Conservation (phyloP, 2,888 invertebrate species). For the Xestia rhomboidea region DNA sequence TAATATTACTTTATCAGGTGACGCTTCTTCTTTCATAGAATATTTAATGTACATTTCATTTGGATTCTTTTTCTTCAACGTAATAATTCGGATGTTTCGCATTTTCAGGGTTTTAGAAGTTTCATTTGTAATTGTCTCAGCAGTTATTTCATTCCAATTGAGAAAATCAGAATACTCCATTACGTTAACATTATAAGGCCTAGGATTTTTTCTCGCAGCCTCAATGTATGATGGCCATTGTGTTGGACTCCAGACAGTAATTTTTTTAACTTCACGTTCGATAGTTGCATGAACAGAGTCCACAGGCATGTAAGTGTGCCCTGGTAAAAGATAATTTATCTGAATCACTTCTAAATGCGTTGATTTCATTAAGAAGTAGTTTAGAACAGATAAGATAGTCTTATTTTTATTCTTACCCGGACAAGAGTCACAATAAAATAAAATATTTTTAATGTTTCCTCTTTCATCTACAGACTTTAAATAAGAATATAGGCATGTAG, state of each 20-base stretch:
- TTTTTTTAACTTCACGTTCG: slow-evolving; percentile 1
- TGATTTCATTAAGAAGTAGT: no score
- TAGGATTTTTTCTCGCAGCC: background rate
- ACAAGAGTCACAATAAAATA: no score
- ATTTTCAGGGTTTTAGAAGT: background rate
- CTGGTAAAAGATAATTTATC: background rate
- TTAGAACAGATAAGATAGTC: no score
- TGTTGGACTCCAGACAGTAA: background rate
- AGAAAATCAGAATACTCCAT: slow-evolving; percentile 1
- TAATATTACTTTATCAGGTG: no score
- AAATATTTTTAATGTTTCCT: no score
- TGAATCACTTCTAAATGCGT: no score
- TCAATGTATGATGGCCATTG: slow-evolving; percentile 2
- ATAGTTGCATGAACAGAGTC: background rate
- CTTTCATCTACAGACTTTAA: no score
- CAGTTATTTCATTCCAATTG: background rate
- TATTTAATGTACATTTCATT: no score
- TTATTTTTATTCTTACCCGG: no score
- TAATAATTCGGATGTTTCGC: background rate
- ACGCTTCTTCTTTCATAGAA: no score
- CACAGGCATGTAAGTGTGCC: slow-evolving; percentile 3
- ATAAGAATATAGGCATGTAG: no score
- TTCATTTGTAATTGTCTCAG: background rate
- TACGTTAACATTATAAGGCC: slow-evolving; percentile 1
- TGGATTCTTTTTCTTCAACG: background rate